Evolutionary conservation across 2,888 invertebrate species (phyloP).

Genomic region (Platycheirus albimanus): DNA sequence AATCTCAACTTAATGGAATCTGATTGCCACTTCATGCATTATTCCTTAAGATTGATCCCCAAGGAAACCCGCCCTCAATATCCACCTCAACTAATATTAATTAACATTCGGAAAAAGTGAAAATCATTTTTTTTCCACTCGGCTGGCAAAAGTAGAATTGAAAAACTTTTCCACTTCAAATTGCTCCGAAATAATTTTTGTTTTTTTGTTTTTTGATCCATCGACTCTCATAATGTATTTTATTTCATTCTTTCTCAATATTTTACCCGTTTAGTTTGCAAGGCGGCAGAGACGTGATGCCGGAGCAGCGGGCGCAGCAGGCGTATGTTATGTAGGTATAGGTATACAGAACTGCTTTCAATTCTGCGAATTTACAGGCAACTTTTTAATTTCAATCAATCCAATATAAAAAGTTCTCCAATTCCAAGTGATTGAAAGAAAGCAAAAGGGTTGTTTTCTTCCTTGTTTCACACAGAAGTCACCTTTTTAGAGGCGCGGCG

Average conservation of each 20-base stretch:
- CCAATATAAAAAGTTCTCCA: constrained; percentile 64
- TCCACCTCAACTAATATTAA: constrained; percentile 46
- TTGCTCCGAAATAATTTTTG: constrained; percentile 59
- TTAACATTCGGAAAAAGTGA: constrained; percentile 64
- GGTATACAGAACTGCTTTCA: not conserved
- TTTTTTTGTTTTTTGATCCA: not conserved
- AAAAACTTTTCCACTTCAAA: constrained; percentile 70
- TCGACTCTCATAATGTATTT: constrained; percentile 59
- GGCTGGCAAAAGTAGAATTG: constrained; percentile 56
- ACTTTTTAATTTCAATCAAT: constrained; percentile 73
- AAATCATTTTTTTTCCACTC: constrained; percentile 34
- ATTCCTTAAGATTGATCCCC: constrained; percentile 17
- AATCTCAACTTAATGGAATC: constrained; percentile 22
- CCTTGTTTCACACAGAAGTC: not conserved
- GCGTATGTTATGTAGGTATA: too few species aligned
- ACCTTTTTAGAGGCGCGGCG: not conserved
- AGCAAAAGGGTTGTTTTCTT: constrained; percentile 40
- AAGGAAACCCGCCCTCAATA: not conserved
- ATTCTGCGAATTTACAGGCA: constrained; percentile 15
- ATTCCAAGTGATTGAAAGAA: constrained; percentile 67
- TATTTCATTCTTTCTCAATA: constrained; percentile 57
- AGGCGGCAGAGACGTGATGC: too few species aligned
- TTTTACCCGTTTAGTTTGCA: constrained; percentile 30
- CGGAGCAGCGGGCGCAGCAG: too few species aligned
- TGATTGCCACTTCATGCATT: constrained; percentile 33